Conservation (phyloP, 1,140 invertebrate genomes). For the Neodiprion virginianus region DNA sequence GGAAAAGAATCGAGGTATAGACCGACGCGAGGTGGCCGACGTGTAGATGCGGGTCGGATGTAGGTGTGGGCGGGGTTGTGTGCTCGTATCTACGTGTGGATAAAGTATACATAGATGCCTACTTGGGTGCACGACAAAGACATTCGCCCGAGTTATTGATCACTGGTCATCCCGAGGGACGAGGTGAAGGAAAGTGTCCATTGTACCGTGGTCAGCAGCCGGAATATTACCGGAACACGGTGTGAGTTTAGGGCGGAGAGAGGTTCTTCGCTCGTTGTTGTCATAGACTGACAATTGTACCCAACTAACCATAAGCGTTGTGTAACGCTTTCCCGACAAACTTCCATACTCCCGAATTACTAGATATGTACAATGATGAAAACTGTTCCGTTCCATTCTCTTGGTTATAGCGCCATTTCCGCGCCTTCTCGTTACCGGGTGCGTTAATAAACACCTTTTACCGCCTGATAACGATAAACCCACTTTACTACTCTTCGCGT, state of each 20-base stretch:
- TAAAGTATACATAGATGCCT: neutral
- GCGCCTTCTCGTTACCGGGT: no score
- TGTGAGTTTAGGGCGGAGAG: neutral
- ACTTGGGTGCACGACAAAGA: constrained; percentile 15
- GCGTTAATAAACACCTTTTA: no score
- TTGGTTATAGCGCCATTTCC: neutral
- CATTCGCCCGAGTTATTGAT: constrained; percentile 36
- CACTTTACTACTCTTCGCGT: no score
- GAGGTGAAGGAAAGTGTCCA: constrained; percentile 25
- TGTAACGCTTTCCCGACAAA: neutral
- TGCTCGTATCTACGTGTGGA: neutral
- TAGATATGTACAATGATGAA: neutral
- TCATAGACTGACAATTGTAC: constrained; percentile 25
- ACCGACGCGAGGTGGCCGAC: neutral
- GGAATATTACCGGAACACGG: constrained; percentile 33
- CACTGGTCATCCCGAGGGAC: constrained; percentile 22
- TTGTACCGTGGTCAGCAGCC: constrained; percentile 31
- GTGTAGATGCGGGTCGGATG: neutral
- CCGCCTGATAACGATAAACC: no score
- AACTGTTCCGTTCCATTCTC: neutral
- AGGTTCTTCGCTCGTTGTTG: neutral
- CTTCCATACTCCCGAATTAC: neutral
- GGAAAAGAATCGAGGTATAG: neutral
- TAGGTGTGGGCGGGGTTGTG: neutral
- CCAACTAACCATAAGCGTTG: constrained; percentile 11